Evolutionary conservation across 2,113 vertebrate genomes (phyloP), one percentile per base, ranked within the genome.

Genomic region (Equus przewalskii): DNA sequence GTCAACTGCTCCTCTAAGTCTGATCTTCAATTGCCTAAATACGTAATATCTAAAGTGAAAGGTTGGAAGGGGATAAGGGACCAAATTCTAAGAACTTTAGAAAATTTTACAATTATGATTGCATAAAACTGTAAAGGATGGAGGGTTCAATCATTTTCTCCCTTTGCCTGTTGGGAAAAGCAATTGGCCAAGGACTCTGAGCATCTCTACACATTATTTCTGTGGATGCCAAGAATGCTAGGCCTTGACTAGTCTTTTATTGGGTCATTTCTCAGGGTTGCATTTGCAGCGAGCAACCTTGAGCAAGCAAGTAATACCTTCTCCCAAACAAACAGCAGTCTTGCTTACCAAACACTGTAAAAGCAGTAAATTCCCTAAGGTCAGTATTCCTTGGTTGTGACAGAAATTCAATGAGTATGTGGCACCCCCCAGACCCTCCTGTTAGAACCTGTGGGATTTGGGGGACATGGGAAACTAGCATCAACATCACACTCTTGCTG

Each of bases 41-140:
- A 69, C 7, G n/a, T 70, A 44, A 36, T 24, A 96, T 60, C 6
- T 60, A 72, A 78, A 54, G 44, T 36, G 2, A 70, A 76, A 64
- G 65, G 5, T 78, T 93, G 6, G 24, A 69, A 90, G 49, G 1
- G 0, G 2, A 12, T 69, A 89, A 89, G 51, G 21, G 12, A 28
- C 41, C 58, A 93, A 89, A 30, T 89, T 81, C 58, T 76, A 89
- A 65, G 49, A 78, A 89, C 91, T 78, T 97, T 14, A 69, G 67
- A 93, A 75, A 49, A 62, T 54, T 33, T 95, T 89, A 16, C 94
- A 73, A 85, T 58, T 82, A 12, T 44, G n/a, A 67, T 30, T 89
- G 22, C 22, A 86, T 91, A 64, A 69, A 94, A 67, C 60, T 84
- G 14, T 41, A 93, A 80, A 91, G 21, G 11, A 83, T 73, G 46